phyloP scores from a whole-genome alignment of 2,113 vertebrate species.

The Melanotaenia duboulayi region DNA sequence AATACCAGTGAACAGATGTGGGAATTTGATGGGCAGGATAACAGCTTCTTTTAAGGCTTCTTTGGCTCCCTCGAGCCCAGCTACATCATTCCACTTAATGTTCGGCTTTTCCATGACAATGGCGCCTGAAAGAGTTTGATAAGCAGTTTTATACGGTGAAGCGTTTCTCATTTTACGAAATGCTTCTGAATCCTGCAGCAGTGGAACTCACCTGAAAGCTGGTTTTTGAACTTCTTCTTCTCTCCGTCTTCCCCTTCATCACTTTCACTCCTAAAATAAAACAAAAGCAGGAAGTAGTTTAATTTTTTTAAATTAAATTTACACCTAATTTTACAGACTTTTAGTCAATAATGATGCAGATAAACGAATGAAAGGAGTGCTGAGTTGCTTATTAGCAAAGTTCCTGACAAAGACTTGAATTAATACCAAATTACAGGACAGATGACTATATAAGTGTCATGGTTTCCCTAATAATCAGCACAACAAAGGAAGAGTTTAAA shows the following conservation, averaged over 20 bases:
- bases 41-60: constrained; percentile 97
- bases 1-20: constrained; percentile 92
- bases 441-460: not conserved
- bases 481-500: not conserved
- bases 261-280: constrained; percentile 86
- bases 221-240: constrained; percentile 95
- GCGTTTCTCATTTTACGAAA: not conserved
- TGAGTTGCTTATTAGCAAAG: too few relatives aligned
- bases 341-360: too few relatives aligned
- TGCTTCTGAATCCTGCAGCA: too few relatives aligned
- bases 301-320: not conserved
- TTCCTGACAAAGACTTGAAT: too few relatives aligned
- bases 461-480: too few relatives aligned
- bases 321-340: not conserved
- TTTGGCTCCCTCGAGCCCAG: constrained; percentile 94
- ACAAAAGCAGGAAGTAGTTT: not conserved
- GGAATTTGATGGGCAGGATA: constrained; percentile 97
- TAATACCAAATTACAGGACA: not conserved
- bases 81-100: constrained; percentile 94
- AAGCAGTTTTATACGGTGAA: not conserved
- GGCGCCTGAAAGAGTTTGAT: constrained; percentile 81
- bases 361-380: too few relatives aligned
- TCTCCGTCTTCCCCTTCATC: constrained; percentile 92
- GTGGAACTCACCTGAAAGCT: constrained; percentile 89
- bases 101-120: constrained; percentile 98